Conservation (phyloP, 2,797 vertebrate genomes). For the Mareca penelope region DNA sequence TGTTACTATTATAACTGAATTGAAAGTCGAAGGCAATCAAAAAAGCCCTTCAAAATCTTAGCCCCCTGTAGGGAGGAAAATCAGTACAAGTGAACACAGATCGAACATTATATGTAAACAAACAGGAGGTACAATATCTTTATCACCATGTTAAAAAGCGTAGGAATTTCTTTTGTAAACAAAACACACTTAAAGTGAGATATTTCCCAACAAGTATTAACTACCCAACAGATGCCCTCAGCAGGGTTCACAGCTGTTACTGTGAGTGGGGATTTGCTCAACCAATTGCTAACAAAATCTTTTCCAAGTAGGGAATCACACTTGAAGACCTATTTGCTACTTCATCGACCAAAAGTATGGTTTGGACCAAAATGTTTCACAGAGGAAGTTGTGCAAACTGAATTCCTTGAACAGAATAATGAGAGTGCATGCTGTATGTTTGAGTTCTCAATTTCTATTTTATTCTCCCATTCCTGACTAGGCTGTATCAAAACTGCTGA, state of each 20-base stretch:
- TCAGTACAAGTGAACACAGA: constrained; percentile 28
- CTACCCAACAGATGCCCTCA: constrained; percentile 66
- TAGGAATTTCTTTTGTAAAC: constrained; percentile 68
- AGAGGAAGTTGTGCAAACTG: not conserved
- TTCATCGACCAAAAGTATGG: not conserved
- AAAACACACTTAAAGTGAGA: constrained; percentile 36
- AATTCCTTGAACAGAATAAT: not conserved
- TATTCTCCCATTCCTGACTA: not conserved
- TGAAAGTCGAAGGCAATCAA: constrained; percentile 60
- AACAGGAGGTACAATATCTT: constrained; percentile 56
- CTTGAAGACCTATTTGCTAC: constrained; percentile 39
- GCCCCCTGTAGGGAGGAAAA: constrained; percentile 56
- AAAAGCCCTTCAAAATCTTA: constrained; percentile 12
- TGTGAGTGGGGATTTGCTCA: constrained; percentile 44
- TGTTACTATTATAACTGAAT: constrained; percentile 36
- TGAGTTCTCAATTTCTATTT: not conserved
- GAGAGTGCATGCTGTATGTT: rapidly evolving
- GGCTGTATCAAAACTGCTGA: not conserved
- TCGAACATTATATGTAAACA: constrained; percentile 48
- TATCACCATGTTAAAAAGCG: constrained; percentile 18
- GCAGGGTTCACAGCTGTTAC: constrained; percentile 66
- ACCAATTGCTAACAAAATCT: constrained; percentile 51
- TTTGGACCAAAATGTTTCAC: constrained; percentile 27
- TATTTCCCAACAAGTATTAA: constrained; percentile 58
- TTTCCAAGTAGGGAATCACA: not conserved